Evolutionary conservation across 92 coral and sea anemone species (phyloP).

Genomic region (Parazoanthus atlanticus): DNA sequence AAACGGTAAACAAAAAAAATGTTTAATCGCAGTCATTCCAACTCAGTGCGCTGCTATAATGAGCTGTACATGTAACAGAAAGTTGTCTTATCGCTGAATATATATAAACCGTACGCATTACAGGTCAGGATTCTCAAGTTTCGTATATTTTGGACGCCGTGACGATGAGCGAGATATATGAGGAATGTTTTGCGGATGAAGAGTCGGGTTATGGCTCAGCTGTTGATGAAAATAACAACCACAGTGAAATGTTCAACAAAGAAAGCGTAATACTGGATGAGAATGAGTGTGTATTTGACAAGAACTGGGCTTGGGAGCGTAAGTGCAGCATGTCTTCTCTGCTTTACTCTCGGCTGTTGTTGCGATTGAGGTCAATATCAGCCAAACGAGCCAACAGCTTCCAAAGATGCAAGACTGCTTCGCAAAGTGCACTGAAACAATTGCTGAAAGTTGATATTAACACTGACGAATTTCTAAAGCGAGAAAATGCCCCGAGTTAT

Average conservation of each 20-base stretch:
- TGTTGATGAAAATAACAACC: conserved; percentile 15
- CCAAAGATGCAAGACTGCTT: not conserved
- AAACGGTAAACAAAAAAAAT: not conserved
- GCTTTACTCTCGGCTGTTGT: conserved; percentile 27
- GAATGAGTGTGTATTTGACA: conserved; percentile 40
- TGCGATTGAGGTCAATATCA: conserved; percentile 2
- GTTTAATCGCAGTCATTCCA: not conserved
- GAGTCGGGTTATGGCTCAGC: conserved; percentile 32
- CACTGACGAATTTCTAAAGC: not conserved
- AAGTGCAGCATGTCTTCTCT: conserved; percentile 40
- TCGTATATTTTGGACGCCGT: not conserved
- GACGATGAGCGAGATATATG: conserved; percentile 16
- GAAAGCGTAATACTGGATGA: not conserved
- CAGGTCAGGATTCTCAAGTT: not conserved
- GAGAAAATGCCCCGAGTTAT: not conserved
- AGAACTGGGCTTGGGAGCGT: conserved; percentile 41
- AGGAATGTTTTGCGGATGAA: conserved; percentile 40
- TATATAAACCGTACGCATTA: not conserved
- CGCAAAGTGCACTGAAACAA: not conserved
- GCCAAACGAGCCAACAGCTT: not conserved
- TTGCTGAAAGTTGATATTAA: not conserved
- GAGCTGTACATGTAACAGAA: not conserved
- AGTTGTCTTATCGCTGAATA: not conserved
- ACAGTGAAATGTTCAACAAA: not conserved
- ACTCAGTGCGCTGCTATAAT: not conserved